Conservation (phyloP, 2,113 vertebrate genomes). For the Phainopepla nitens region DNA sequence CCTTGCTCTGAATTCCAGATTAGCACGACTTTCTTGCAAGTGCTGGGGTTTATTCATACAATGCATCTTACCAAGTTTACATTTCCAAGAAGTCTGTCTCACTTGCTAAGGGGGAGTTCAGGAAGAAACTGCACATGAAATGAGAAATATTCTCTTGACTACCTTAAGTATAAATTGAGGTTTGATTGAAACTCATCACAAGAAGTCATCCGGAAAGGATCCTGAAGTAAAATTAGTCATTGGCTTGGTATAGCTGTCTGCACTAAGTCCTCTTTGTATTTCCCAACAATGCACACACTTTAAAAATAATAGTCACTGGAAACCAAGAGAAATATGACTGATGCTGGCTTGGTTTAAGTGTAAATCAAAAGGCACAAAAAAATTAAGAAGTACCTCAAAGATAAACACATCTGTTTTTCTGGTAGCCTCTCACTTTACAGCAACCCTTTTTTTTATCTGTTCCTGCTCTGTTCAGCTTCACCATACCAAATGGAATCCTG, state of each 20-base stretch:
- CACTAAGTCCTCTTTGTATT: neutral
- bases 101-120: neutral
- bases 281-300: neutral
- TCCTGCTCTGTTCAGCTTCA: neutral
- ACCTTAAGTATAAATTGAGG: neutral
- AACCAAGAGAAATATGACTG: neutral
- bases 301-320: neutral
- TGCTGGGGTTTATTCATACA: neutral
- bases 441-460: neutral
- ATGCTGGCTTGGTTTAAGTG: neutral
- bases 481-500: neutral
- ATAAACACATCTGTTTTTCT: constrained; percentile 35
- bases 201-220: neutral
- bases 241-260: neutral
- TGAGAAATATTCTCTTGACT: neutral
- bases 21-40: neutral
- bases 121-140: neutral
- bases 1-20: neutral
- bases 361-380: neutral
- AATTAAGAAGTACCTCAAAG: neutral
- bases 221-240: constrained; percentile 35
- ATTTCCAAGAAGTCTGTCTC: neutral
- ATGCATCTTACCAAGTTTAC: neutral
- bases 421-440: neutral
- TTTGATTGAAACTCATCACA: neutral